Evolutionary conservation across 2,797 vertebrate species (phyloP).

Genomic region (Poecilia velifera): DNA sequence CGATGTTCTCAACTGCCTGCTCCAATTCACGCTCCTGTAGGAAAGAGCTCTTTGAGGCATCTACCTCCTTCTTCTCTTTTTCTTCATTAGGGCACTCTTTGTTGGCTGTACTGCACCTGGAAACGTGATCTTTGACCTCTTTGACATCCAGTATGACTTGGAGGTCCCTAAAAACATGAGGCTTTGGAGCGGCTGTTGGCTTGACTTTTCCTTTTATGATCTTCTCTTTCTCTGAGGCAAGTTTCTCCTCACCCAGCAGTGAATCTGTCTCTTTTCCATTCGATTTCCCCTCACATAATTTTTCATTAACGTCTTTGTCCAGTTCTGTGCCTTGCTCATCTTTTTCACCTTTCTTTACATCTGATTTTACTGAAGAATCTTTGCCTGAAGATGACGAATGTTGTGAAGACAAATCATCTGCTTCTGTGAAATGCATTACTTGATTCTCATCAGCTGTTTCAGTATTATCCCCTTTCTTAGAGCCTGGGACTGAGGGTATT

Average conservation of each 20-base stretch:
- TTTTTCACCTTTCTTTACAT: slow-evolving; percentile 83
- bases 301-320: slow-evolving; percentile 58
- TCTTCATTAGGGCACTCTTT: slow-evolving; percentile 69
- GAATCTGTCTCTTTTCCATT: slow-evolving; percentile 65
- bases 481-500: slow-evolving; percentile 56
- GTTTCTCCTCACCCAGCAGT: slow-evolving; percentile 70
- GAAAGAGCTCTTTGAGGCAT: slow-evolving; percentile 81
- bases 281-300: slow-evolving; percentile 61
- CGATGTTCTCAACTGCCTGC: slow-evolving; percentile 95
- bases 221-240: slow-evolving; percentile 75
- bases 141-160: slow-evolving; percentile 86
- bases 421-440: slow-evolving; percentile 71
- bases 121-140: slow-evolving; percentile 82
- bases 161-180: slow-evolving; percentile 86
- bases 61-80: slow-evolving; percentile 77
- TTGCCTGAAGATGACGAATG: slow-evolving; percentile 66
- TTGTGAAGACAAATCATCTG: slow-evolving; percentile 51
- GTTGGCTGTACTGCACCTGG: slow-evolving; percentile 70
- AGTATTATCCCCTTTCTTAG: slow-evolving; percentile 85
- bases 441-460: slow-evolving; percentile 77
- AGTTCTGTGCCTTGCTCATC: slow-evolving; percentile 58
- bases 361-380: slow-evolving; percentile 58
- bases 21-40: slow-evolving; percentile 91
- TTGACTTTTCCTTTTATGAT: slow-evolving; percentile 75
- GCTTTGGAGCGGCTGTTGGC: slow-evolving; percentile 82